Conservation (phyloP, 2,113 vertebrate species). For the Zosterops borbonicus region DNA sequence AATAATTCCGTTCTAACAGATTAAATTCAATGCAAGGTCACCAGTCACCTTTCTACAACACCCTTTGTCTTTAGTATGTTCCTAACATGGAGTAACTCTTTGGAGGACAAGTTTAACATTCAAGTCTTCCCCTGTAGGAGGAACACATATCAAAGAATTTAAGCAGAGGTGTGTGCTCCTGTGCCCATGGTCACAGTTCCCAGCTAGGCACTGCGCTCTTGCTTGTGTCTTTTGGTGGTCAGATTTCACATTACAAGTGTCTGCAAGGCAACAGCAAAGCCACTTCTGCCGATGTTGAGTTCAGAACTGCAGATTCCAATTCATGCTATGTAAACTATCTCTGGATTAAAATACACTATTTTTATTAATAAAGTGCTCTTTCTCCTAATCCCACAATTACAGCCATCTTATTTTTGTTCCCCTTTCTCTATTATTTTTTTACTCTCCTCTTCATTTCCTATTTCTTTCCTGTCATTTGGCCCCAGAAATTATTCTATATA, state of each 20-base stretch:
- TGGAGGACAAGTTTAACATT: not conserved
- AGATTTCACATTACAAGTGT: not conserved
- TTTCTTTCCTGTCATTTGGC: not conserved
- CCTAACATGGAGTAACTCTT: not conserved
- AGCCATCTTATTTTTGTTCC: not conserved
- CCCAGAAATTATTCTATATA: not conserved
- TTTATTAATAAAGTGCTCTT: not conserved
- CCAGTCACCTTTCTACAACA: not conserved
- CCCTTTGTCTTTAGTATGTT: not conserved
- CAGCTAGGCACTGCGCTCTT: not conserved
- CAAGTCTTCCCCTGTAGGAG: not conserved
- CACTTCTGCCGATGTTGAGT: not conserved
- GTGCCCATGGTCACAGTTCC: not conserved
- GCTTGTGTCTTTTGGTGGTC: not conserved
- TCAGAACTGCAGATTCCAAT: not conserved
- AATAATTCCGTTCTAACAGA: conserved; percentile 55
- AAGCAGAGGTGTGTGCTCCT: not conserved
- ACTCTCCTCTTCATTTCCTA: not conserved
- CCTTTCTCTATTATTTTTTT: not conserved
- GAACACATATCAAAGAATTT: not conserved
- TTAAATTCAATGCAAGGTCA: conserved; percentile 46
- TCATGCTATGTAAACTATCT: not conserved
- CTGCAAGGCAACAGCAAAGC: not conserved
- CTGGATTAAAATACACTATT: not conserved
- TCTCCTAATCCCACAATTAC: not conserved